Evolutionary conservation across 1,140 invertebrate species (phyloP).

Genomic region (Ridgeia piscesae): DNA sequence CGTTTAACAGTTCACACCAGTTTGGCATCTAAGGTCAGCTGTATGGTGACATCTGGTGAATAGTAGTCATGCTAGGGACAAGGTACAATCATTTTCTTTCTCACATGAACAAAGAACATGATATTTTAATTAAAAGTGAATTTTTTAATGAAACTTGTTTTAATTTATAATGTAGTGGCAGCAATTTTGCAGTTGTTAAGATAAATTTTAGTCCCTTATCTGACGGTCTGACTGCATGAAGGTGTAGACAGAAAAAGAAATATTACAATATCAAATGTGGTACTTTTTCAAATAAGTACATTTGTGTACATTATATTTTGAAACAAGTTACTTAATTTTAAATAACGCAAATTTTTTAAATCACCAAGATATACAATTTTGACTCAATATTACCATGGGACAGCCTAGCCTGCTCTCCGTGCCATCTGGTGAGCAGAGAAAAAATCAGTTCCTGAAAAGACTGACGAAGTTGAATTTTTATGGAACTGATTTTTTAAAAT

Average conservation of each 20-base stretch:
- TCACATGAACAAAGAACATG: not conserved
- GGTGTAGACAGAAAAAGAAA: not conserved
- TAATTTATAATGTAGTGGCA: no score
- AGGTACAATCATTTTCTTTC: not conserved
- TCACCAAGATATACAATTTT: no score
- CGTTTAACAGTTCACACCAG: not conserved
- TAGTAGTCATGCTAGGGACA: not conserved
- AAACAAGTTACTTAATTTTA: not conserved
- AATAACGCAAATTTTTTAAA: no score
- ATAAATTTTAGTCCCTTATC: no score
- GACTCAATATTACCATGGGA: no score
- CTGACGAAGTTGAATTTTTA: no score
- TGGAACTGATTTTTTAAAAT: no score
- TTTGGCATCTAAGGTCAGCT: not conserved
- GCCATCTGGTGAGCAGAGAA: no score
- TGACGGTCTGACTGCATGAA: not conserved
- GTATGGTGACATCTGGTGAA: not conserved
- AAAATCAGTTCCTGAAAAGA: no score
- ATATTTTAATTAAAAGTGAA: not conserved
- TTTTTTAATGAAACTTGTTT: no score
- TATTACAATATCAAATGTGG: not conserved
- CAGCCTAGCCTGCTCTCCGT: no score
- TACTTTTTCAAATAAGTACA: not conserved
- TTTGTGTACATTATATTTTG: not conserved
- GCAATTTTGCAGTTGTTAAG: no score